Evolutionary conservation across 1,140 invertebrate genomes (phyloP).

Genomic region (Mactra quadrangularis): DNA sequence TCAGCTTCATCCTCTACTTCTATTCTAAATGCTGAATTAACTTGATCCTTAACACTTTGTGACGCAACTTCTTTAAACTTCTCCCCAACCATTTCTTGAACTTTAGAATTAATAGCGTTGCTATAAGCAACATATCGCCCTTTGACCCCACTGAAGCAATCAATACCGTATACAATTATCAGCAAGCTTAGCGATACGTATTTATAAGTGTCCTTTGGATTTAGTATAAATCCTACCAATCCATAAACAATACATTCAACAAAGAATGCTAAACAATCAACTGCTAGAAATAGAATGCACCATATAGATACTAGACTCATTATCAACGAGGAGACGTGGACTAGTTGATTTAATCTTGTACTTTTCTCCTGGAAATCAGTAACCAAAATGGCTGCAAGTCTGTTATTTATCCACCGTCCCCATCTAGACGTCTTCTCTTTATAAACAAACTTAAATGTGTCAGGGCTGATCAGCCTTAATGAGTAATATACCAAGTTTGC

Average conservation of each 20-base stretch:
- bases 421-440: neutral
- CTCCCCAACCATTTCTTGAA: slow-evolving; percentile 10
- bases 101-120: slow-evolving; percentile 15
- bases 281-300: neutral
- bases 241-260: slow-evolving; percentile 19
- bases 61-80: slow-evolving; percentile 15
- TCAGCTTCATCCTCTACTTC: neutral
- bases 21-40: slow-evolving; percentile 42
- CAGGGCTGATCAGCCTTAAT: slow-evolving; percentile 10
- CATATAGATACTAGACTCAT: slow-evolving; percentile 5
- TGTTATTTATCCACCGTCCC: neutral
- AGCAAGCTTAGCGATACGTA: slow-evolving; percentile 21
- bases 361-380: neutral
- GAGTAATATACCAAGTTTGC: slow-evolving; percentile 21
- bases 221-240: slow-evolving; percentile 5
- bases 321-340: neutral
- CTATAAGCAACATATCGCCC: slow-evolving; percentile 3
- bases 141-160: slow-evolving; percentile 19
- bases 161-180: slow-evolving; percentile 9
- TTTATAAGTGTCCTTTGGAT: neutral
- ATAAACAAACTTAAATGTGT: neutral
- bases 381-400: neutral
- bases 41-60: neutral
- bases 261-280: slow-evolving; percentile 15
- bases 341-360: slow-evolving; percentile 19